Conservation (phyloP, 2,888 invertebrate species). For the Adela reaumurella region DNA sequence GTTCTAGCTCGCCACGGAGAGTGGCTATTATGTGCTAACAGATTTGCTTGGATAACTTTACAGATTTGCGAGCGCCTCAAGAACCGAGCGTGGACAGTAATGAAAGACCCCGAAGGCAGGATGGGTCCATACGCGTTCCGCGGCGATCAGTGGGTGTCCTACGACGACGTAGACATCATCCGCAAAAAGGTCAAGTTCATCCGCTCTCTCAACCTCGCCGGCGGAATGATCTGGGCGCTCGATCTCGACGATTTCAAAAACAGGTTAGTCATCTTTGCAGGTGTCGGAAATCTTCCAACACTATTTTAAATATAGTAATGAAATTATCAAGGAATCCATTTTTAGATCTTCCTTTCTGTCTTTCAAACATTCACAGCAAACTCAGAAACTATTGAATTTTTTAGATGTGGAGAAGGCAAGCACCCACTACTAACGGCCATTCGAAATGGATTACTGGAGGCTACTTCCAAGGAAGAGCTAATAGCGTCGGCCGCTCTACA, state of each 20-base stretch:
- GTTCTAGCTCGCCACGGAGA: too few species aligned
- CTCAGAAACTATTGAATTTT: conserved; percentile 11
- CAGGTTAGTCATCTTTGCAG: conserved; percentile 24
- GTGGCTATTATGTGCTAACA: too few species aligned
- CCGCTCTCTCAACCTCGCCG: conserved; percentile 71
- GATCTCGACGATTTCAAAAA: conserved; percentile 85
- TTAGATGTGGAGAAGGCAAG: conserved; percentile 71
- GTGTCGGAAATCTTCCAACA: too few species aligned
- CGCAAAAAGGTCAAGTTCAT: conserved; percentile 76
- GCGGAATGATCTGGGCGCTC: conserved; percentile 89
- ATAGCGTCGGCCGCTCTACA: conserved; percentile 7
- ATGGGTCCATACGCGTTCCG: conserved; percentile 89
- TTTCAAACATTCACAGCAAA: too few species aligned
- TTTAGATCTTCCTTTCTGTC: too few species aligned
- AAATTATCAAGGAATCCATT: too few species aligned
- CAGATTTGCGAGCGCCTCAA: conserved; percentile 80
- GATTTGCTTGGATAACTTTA: too few species aligned
- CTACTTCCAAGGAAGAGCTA: conserved; percentile 20
- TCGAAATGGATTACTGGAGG: conserved; percentile 63
- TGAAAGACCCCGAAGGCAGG: conserved; percentile 70
- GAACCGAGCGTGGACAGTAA: conserved; percentile 74
- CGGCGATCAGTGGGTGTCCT: conserved; percentile 89
- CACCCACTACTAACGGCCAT: conserved; percentile 80
- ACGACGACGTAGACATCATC: conserved; percentile 78
- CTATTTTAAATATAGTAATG: too few species aligned